Evolutionary conservation across 2,797 vertebrate genomes (phyloP).

Genomic region (Tachyglossus aculeatus): DNA sequence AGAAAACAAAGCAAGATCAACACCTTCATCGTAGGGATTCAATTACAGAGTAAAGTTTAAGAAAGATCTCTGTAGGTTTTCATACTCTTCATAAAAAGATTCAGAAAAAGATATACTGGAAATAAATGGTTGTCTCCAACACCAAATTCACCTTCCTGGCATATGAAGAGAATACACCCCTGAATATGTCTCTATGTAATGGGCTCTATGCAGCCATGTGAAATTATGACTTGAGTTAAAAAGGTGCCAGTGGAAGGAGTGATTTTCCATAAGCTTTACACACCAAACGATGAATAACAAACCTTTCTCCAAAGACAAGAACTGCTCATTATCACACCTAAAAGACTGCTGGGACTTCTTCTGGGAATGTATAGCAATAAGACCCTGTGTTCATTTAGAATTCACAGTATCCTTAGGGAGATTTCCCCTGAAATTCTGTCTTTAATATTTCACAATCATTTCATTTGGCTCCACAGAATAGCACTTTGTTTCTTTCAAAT

Average conservation of each 20-base stretch:
- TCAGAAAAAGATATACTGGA: not conserved
- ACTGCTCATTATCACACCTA: not conserved
- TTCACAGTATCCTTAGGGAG: not conserved
- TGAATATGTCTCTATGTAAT: not conserved
- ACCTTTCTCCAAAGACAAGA: not conserved
- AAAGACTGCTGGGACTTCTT: not conserved
- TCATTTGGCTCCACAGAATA: slow-evolving; percentile 19
- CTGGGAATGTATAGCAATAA: not conserved
- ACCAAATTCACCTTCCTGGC: slow-evolving; percentile 15
- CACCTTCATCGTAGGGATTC: slow-evolving; percentile 36
- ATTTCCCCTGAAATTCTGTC: slow-evolving; percentile 14
- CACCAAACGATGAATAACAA: not conserved
- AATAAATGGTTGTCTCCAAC: not conserved
- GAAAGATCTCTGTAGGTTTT: too few species aligned
- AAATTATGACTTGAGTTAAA: too few species aligned
- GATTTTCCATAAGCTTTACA: not conserved
- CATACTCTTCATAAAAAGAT: too few species aligned
- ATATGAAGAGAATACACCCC: not conserved
- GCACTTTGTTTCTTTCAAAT: slow-evolving; percentile 37
- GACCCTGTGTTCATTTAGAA: not conserved
- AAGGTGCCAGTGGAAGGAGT: not conserved
- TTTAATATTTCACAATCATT: slow-evolving; percentile 20
- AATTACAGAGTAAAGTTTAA: too few species aligned
- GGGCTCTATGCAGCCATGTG: not conserved
- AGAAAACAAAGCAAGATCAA: slow-evolving; percentile 63